phyloP scores from a whole-genome alignment of 1,140 invertebrate species.

The Fopius arisanus region DNA sequence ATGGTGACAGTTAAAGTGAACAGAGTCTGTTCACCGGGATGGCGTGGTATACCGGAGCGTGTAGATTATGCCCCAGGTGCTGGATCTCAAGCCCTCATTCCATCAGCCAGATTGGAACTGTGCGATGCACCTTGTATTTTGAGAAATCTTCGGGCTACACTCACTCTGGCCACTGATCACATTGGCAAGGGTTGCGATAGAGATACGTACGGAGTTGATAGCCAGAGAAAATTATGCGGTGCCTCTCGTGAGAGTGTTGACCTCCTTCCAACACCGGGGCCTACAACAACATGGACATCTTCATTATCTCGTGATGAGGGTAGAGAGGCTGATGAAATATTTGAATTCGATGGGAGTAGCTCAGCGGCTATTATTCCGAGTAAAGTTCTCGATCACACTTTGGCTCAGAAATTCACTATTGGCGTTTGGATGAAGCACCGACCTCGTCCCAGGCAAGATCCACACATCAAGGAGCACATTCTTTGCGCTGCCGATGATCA shows the following conservation, averaged over 20 bases:
- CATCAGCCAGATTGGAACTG: constrained; percentile 84
- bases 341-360: constrained; percentile 89
- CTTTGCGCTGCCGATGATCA: constrained; percentile 96
- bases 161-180: constrained; percentile 80
- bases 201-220: constrained; percentile 88
- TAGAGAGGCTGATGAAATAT: constrained; percentile 88
- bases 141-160: constrained; percentile 70
- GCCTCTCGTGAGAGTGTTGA: constrained; percentile 73
- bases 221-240: constrained; percentile 90
- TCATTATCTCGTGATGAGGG: constrained; percentile 90
- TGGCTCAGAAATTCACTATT: constrained; percentile 85
- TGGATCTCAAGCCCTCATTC: constrained; percentile 81
- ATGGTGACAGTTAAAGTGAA: constrained; percentile 94
- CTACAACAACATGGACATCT: constrained; percentile 85
- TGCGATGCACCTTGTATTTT: constrained; percentile 84
- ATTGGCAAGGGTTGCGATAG: constrained; percentile 92
- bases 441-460: constrained; percentile 75
- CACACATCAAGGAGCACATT: constrained; percentile 93
- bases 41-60: constrained; percentile 82
- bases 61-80: constrained; percentile 90
- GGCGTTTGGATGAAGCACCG: constrained; percentile 93
- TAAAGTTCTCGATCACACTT: constrained; percentile 75
- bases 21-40: constrained; percentile 66
- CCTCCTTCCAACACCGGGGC: constrained; percentile 84
- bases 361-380: constrained; percentile 87